Evolutionary conservation across 2,888 invertebrate species (phyloP), one percentile per base, ranked within the genome.

Genomic region (Lithophane ornitopus): DNA sequence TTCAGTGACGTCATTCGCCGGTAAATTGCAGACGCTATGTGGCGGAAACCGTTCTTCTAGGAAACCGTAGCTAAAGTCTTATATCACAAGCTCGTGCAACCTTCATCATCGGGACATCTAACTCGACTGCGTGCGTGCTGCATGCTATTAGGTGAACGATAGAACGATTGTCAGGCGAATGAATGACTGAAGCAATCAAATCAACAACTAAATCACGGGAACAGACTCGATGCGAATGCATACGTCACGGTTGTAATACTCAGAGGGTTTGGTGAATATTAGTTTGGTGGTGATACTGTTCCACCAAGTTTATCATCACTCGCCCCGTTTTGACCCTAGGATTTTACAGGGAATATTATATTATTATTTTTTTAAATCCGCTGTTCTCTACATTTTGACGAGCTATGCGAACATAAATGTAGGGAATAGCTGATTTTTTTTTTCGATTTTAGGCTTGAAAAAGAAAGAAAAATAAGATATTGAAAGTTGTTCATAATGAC

Each of bases 171-270:
- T 79, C 81, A 79, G 83, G 75, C 74, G 70, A 80, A 71, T 79
- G 79, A 83, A 74, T 82, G 79, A 75, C 81, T 79, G 56, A 41
- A 79, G 70, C 81, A 79, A 75, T 83, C 83, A 71, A 71, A 83
- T 72, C 71, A 69, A 83, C 83, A 79, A 83, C 81, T 83, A 83
- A 75, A 75, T 82, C 80, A 71, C 41, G 44, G 54, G 49, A 61
- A 69, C 66, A 79, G 56, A 69, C 56, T 75, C 58, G 49, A 63
- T 71, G 70, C 59, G 46, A 74, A 74, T 78, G 65, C 56, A 73
- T 58, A 54, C 68, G 46, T 82, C 54, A 67, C 56, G 61, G 26
- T 54, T 49, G 62, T 66, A 41, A 66, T 81, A 44, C 83, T 66
- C 61, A 2, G 14, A 62, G 73, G 78, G 26, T 34, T 71, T 65